Base-by-base conservation (phyloP, 2,797 vertebrate genomes). In the Silurus aristotelis region DNA sequence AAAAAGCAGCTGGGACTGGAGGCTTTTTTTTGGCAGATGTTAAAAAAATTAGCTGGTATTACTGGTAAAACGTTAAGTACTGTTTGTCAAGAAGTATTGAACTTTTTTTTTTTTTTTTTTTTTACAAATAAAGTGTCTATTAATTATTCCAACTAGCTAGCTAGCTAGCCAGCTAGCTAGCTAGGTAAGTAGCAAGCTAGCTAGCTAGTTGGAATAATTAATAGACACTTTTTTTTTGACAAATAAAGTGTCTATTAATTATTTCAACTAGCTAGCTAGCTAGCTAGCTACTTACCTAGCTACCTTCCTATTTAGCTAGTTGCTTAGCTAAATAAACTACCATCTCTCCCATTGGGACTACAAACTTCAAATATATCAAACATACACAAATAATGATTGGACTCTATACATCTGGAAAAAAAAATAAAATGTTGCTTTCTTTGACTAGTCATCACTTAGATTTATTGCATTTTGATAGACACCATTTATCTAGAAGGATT, bases 1-100 rank as follows among this genome's bases (percentile, higher is more conserved):
- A 95, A 95, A 92, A 85, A 67, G 46, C 25, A 31, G 5, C 15
- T 25, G 46, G 5, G 48, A 55, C 10, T 68, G 15, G 79, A 67
- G 79, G 14, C 66, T 68, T 12, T 68, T 55, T 68, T 15, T 15
- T 61, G 17, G 27, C 56, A 13, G 31, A 43, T 5, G 27, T 31
- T 31, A 38, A 77, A 77, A 20, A 38, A 58, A 58, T 38, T 46
- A n/a, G 48, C n/a, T 15, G 48, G 20, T 55, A 5, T 55, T 22
- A 17, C 2, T 15, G 43, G 10, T 48, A 31, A 76, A 76, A 48
- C 4, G 1, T 25, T 3, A 55, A 2, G 25, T 48, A 17, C 72
- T 25, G 46, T 73, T n/a, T n/a, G n/a, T n/a, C n/a, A n/a, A n/a
- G n/a, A n/a, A n/a, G n/a, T n/a, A n/a, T n/a, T n/a, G n/a, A n/a